Evolutionary conservation across 2,113 vertebrate species (phyloP).

Genomic region (Orcinus orca): DNA sequence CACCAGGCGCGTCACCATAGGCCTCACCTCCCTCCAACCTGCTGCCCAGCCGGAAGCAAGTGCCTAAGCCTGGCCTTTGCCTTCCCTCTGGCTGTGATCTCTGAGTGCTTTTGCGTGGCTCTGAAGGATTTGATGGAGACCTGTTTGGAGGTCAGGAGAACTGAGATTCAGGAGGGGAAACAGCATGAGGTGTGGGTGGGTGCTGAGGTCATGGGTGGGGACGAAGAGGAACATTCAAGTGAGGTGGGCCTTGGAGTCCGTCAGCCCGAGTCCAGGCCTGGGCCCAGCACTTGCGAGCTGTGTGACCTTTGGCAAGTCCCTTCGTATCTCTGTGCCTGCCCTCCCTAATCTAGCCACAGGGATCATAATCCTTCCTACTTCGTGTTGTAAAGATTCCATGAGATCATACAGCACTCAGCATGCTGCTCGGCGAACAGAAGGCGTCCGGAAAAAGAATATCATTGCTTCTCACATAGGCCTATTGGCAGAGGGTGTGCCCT

Average conservation of each 20-base stretch:
- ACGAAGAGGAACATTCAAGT: neutral
- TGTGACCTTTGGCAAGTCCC: neutral
- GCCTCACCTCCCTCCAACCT: neutral
- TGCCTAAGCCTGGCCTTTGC: neutral
- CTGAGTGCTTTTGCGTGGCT: neutral
- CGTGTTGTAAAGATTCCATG: neutral
- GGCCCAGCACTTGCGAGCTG: neutral
- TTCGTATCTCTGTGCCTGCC: neutral
- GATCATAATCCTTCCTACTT: neutral
- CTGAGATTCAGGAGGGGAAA: neutral
- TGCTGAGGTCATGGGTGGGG: neutral
- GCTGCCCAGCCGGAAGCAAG: neutral
- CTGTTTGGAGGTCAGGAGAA: neutral
- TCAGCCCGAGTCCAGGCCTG: neutral
- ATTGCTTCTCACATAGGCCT: neutral
- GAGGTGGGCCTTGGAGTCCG: neutral
- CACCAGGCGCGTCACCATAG: fast-evolving
- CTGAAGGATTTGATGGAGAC: neutral
- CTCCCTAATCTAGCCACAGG: neutral
- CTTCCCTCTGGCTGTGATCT: neutral
- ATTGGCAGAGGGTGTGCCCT: neutral
- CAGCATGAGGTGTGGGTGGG: neutral
- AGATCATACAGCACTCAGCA: neutral
- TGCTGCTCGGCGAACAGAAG: neutral
- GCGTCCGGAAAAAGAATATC: neutral